Evolutionary conservation across 2,113 vertebrate genomes (phyloP).

Genomic region (Aptenodytes patagonicus): DNA sequence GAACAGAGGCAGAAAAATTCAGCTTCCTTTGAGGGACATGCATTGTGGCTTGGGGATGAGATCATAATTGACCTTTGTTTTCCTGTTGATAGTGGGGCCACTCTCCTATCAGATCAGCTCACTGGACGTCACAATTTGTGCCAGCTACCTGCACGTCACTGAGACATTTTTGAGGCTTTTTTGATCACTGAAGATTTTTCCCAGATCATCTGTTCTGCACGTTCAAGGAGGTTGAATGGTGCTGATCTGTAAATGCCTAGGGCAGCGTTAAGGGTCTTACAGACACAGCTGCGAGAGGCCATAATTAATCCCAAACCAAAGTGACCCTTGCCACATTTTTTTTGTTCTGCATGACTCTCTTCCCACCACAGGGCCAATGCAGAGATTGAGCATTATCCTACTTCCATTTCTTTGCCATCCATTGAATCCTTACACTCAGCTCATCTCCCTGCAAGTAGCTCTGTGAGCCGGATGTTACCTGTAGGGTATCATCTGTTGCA

Average conservation of each 20-base stretch:
- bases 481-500: neutral
- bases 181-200: neutral
- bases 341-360: neutral
- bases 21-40: neutral
- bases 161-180: neutral
- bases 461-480: neutral
- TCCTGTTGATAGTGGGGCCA: neutral
- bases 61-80: neutral
- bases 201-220: neutral
- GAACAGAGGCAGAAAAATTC: neutral
- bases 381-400: neutral
- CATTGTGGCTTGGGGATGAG: neutral
- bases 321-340: neutral
- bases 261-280: neutral
- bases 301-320: neutral
- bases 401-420: neutral
- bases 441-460: neutral
- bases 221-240: neutral
- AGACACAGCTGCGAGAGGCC: neutral
- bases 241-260: neutral
- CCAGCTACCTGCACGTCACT: neutral
- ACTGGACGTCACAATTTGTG: neutral
- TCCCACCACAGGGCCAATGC: neutral
- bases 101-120: neutral
- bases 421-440: neutral